Conservation (phyloP, 2,797 vertebrate genomes). For the Xyrichtys novacula region DNA sequence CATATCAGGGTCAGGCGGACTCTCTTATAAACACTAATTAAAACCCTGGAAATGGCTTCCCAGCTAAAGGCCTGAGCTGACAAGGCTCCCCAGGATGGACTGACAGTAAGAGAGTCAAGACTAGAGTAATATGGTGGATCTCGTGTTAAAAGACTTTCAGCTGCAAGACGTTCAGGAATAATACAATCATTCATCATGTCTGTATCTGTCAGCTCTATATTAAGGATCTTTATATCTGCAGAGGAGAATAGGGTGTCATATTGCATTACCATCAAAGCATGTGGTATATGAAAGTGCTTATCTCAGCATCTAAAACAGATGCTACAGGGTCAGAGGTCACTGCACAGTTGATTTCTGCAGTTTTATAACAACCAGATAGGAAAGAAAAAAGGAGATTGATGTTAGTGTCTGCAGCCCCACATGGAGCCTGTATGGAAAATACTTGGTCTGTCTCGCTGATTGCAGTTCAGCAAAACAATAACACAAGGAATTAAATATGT, state of each 20-base stretch:
- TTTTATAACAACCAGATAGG: constrained; percentile 62
- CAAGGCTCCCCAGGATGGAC: constrained; percentile 35
- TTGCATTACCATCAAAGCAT: constrained; percentile 42
- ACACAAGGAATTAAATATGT: constrained; percentile 31
- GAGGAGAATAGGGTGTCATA: constrained; percentile 17
- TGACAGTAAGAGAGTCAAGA: constrained; percentile 18
- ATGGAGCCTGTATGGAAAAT: constrained; percentile 36
- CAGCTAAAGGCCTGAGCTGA: constrained; percentile 33
- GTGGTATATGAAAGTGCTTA: constrained; percentile 25
- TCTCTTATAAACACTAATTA: constrained; percentile 82
- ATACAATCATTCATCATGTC: not conserved
- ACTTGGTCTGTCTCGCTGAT: constrained; percentile 25
- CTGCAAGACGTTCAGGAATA: not conserved
- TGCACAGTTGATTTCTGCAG: constrained; percentile 39
- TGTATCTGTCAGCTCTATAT: constrained; percentile 13
- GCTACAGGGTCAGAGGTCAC: constrained; percentile 46
- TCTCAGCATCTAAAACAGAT: constrained; percentile 60
- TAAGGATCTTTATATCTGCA: constrained; percentile 16
- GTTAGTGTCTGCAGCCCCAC: constrained; percentile 36
- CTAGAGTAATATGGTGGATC: constrained; percentile 3
- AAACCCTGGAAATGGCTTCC: constrained; percentile 64
- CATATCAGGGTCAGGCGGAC: constrained; percentile 73
- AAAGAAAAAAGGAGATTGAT: constrained; percentile 25
- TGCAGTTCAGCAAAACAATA: constrained; percentile 25
- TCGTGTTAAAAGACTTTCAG: not conserved